Conservation (phyloP, 2,888 invertebrate genomes). For the Tridacna gigas region DNA sequence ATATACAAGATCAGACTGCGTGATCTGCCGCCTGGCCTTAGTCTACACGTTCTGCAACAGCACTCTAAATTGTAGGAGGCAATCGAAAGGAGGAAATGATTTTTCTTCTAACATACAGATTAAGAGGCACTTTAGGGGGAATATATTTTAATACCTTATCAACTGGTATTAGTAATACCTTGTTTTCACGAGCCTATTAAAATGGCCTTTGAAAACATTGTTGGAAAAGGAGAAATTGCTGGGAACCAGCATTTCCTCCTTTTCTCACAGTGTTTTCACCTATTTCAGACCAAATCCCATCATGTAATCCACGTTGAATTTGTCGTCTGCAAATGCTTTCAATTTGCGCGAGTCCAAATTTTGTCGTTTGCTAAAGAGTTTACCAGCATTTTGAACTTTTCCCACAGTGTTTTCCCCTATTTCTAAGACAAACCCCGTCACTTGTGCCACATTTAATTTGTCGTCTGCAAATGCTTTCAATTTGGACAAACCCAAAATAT, state of each 20-base stretch:
- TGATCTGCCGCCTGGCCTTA: neutral
- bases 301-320: too few species aligned
- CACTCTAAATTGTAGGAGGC: too few species aligned
- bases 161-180: neutral
- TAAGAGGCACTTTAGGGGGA: slow-evolving; percentile 9
- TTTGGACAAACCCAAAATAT: too few species aligned
- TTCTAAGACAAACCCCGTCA: too few species aligned
- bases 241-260: neutral
- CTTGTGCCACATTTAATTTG: too few species aligned
- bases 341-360: too few species aligned
- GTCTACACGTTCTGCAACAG: neutral
- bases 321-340: too few species aligned
- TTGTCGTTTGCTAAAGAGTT: too few species aligned
- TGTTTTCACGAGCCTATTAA: neutral
- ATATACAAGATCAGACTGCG: neutral
- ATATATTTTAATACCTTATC: neutral
- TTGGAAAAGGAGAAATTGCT: neutral
- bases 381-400: too few species aligned
- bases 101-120: slow-evolving; percentile 16
- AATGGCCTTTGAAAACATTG: slow-evolving; percentile 1
- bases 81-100: slow-evolving; percentile 25
- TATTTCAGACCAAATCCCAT: too few species aligned
- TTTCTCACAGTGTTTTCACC: neutral
- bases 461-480: too few species aligned
- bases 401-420: too few species aligned